Conservation (phyloP, 2,888 invertebrate species). For the Temnothorax ravouxi region DNA sequence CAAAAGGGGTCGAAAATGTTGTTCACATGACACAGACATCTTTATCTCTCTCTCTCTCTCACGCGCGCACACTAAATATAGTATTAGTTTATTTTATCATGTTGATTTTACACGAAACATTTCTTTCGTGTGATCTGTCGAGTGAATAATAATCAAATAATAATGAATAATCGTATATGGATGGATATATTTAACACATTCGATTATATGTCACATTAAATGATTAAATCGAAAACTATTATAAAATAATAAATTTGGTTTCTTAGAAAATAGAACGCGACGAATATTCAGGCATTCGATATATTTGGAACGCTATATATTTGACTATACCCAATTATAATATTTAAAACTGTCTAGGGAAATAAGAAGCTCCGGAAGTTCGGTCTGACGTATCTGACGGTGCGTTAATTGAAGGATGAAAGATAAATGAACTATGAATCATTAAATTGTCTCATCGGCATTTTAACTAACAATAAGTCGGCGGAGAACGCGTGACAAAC, state of each 20-base stretch:
- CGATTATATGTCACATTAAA: neutral
- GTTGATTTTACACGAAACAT: neutral
- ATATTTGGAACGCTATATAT: neutral
- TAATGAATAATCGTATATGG: neutral
- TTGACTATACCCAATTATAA: neutral
- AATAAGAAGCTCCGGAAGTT: neutral
- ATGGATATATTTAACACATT: neutral
- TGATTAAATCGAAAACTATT: slow-evolving; percentile 21
- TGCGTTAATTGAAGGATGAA: slow-evolving; percentile 47
- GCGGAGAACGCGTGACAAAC: slow-evolving; percentile 34
- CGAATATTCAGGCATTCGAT: neutral
- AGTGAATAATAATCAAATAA: slow-evolving; percentile 24
- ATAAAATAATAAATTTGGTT: slow-evolving; percentile 15
- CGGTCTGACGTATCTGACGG: neutral
- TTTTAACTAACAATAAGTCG: neutral
- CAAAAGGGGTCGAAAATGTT: neutral
- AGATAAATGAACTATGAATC: slow-evolving; percentile 45
- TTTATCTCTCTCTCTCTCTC: neutral
- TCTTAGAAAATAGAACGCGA: slow-evolving; percentile 13
- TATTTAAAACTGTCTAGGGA: slow-evolving; percentile 9
- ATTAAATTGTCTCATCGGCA: slow-evolving; percentile 42
- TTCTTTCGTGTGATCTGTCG: neutral
- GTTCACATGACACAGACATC: neutral
- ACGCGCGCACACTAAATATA: neutral
- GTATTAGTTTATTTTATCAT: slow-evolving; percentile 22